These are phyloP conservation scores for Hyphantria cunea DNA, from an alignment of 1,140 invertebrate species.

Conservation along the genomic window DNA sequence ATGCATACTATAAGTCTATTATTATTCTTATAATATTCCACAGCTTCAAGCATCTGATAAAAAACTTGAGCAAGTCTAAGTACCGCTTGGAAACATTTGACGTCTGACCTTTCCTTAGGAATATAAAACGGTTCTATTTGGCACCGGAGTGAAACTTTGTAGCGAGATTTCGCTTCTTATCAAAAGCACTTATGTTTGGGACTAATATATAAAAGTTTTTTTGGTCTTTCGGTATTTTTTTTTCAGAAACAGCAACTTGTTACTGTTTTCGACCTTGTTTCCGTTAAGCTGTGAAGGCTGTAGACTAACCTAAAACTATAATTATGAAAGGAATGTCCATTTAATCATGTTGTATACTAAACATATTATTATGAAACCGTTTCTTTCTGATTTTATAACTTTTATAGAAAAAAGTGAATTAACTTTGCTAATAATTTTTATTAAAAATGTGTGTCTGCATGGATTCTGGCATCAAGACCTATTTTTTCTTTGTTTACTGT, in stretches of 20 bases:
- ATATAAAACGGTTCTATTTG: conserved; percentile 26
- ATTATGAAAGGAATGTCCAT: background rate
- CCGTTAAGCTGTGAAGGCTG: background rate
- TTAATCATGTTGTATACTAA: background rate
- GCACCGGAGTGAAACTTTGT: conserved; percentile 28
- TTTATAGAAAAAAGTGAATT: too few species aligned
- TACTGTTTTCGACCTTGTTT: background rate
- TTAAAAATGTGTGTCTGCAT: too few species aligned
- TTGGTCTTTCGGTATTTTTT: too few species aligned
- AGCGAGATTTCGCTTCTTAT: conserved; percentile 28
- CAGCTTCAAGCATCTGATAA: conserved; percentile 3
- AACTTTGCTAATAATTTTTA: too few species aligned
- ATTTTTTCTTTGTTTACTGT: too few species aligned
- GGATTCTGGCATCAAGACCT: too few species aligned
- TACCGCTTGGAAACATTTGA: conserved; percentile 24
- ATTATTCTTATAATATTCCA: background rate
- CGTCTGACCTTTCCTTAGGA: conserved; percentile 27
- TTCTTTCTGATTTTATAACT: too few species aligned
- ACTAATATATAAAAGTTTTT: conserved; percentile 31
- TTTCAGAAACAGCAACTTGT: conserved; percentile 7
- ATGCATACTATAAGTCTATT: background rate
- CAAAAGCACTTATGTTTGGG: conserved; percentile 28
- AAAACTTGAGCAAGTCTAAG: conserved; percentile 15
- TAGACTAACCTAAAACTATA: background rate
- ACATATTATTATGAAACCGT: background rate